Conservation (phyloP, 2,888 invertebrate species). For the Nephrotoma flavescens region DNA sequence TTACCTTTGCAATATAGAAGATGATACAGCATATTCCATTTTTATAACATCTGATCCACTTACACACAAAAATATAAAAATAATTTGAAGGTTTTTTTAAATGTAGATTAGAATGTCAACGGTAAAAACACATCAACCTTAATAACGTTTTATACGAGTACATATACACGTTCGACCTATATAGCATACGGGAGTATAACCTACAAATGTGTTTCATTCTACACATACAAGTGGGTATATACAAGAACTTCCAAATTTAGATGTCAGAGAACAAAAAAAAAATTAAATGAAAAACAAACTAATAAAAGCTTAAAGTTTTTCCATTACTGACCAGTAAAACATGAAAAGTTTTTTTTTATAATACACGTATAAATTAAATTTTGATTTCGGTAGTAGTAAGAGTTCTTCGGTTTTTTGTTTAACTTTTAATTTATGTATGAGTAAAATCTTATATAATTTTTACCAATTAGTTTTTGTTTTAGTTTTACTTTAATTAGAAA, state of each 20-base stretch:
- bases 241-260: background rate
- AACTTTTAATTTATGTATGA: background rate
- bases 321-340: background rate
- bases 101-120: background rate
- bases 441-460: background rate
- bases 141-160: background rate
- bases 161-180: background rate
- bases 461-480: background rate
- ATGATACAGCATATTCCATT: background rate
- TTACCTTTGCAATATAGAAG: background rate
- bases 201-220: background rate
- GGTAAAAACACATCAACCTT: background rate
- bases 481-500: background rate
- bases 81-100: background rate
- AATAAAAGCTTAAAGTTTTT: background rate
- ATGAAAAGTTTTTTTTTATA: background rate
- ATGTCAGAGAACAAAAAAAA: background rate
- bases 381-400: background rate
- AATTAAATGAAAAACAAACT: background rate
- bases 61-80: background rate
- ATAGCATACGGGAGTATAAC: background rate
- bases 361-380: background rate
- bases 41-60: background rate
- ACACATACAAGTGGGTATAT: too few species aligned
- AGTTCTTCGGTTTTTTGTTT: background rate